Base-by-base conservation (phyloP, 2,797 vertebrate species). In the Linurgus olivaceus region DNA sequence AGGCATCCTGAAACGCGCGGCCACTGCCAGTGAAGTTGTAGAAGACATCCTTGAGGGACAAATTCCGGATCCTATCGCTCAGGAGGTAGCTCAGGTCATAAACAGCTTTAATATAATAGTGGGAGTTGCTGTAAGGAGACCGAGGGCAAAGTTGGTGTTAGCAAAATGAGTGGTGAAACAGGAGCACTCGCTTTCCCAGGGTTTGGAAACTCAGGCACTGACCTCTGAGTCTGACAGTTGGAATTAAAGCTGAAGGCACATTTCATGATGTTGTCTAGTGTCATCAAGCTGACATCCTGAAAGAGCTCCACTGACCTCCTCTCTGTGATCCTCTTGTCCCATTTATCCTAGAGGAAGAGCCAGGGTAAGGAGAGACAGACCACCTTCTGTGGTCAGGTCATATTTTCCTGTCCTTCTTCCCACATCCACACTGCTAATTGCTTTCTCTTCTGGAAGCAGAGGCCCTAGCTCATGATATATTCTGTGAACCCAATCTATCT, bases 211-310 rank as follows among this genome's bases (percentile, higher is more conserved):
- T 29, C 26, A 59, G 66, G 24, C 21, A 96, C 98, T 96, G 55
- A 99, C 99, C 98, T 90, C 75, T 98, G 94, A 18, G 91, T 98
- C 94, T 99, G 99, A 94, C 98, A 99, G 97, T 97, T 97, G 94
- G 98, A 98, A 50, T 98, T 93, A 70, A 89, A 96, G 96, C 98
- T 99, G 96, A 99, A 99, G 21, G 98, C 98, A 24, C 99, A 99
- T 93, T 99, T 99, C 98, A 99, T 96, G 83, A 99, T 98, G 93
- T 81, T 98, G 94, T 99, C 99, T 57, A 99, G 97, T 3, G 98
- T 98, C 99, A 99, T 99, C 48, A 99, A 96, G 93, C 98, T 98
- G 80, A 99, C 94, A 1, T 98, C 98, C 35, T 98, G 87, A 88
- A 98, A 99, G 76, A 99, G 84, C 72, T 99, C 99, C 94, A 99